Evolutionary conservation across 2,888 invertebrate species (phyloP).

Genomic region (Chorisops tibialis): DNA sequence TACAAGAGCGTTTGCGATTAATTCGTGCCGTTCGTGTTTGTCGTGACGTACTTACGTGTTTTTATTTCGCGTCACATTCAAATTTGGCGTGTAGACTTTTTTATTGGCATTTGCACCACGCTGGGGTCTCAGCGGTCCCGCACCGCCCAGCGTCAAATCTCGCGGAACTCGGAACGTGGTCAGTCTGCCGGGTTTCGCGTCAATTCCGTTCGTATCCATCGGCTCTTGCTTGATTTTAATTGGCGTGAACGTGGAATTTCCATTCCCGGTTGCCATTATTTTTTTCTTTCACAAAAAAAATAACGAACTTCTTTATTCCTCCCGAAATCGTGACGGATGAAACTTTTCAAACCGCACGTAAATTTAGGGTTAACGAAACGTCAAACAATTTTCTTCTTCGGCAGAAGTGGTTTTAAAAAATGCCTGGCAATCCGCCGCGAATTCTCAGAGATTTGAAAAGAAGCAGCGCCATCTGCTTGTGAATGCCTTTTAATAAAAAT

Average conservation of each 20-base stretch:
- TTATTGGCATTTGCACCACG: constrained; percentile 51
- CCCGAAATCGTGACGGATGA: too few relatives aligned
- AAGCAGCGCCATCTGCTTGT: too few relatives aligned
- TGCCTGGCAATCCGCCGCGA: too few relatives aligned
- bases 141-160: constrained; percentile 58
- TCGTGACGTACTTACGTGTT: constrained; percentile 48
- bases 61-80: constrained; percentile 61
- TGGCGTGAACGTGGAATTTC: constrained; percentile 18
- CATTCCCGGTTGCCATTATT: constrained; percentile 24
- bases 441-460: too few relatives aligned
- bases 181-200: constrained; percentile 41
- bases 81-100: constrained; percentile 60
- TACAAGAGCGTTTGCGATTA: constrained; percentile 29
- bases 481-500: too few relatives aligned
- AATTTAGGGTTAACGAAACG: constrained; percentile 9
- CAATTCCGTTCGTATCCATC: constrained; percentile 19
- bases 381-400: not conserved
- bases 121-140: constrained; percentile 37
- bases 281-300: not conserved
- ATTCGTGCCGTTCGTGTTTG: not conserved
- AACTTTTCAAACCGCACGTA: not conserved
- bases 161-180: constrained; percentile 57
- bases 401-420: too few relatives aligned
- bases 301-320: not conserved
- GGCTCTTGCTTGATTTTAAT: constrained; percentile 26